Base-by-base conservation (phyloP, 2,113 vertebrate genomes). In the Protobothrops flavoviridis region DNA sequence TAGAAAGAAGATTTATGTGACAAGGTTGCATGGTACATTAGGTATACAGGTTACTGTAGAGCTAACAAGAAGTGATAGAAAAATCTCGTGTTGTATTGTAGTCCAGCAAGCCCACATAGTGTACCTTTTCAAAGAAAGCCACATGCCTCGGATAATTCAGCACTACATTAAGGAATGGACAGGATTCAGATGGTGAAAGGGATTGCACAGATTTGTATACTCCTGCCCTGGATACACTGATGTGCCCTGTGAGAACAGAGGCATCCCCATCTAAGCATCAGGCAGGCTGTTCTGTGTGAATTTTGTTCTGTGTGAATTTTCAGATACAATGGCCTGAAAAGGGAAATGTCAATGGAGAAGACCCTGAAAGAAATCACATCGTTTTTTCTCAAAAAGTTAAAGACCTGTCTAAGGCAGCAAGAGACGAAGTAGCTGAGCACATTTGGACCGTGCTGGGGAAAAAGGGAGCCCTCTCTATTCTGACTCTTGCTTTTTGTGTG, bases 121-220 rank as follows among this genome's bases (percentile, higher is more conserved):
- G 97, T 97, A 97, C 97, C 96, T 96, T 95, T 90, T 64, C 26
- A 90, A 96, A 96, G 95, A 97, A 97, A 97, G 97, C 97, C 97
- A 96, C 97, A 97, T 96, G 97, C 97, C 96, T 97, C 91, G 50
- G 86, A 64, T 95, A 96, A 97, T 96, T 96, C 96, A 96, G 97
- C 96, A 97, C 96, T 97, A 97, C 94, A n/a, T 95, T 96, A 95
- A 97, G 95, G 94, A 97, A 97, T 96, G 96, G 97, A 97, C 95
- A 96, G 96, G 94, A 97, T 94, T 95, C 95, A 95, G 96, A 94
- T 95, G 94, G 96, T 95, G 96, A 89, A 90, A 86, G 17, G 89
- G 89, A 33, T 86, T 95, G 96, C 94, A 96, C 91, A 94, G 0
- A 0, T 88, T 92, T 92, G 87, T 94, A 93, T 91, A 94, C 95